Evolutionary conservation across 2,113 vertebrate species (phyloP), one percentile per base, ranked within the genome.

Genomic region (Eulemur macaco): DNA sequence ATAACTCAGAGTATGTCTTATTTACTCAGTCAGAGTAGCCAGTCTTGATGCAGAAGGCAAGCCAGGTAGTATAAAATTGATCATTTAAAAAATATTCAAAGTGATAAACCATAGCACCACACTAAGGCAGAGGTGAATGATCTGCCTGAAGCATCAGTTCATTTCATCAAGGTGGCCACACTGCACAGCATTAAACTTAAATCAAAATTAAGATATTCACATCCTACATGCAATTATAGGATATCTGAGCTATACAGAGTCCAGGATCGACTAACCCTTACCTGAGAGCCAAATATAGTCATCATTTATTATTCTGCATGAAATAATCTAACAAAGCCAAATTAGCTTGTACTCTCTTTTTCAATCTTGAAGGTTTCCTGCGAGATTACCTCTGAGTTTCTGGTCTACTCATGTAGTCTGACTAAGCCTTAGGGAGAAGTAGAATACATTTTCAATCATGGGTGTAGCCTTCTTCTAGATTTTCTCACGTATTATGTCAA

Each of bases 401-500:
- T 66, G 37, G 39, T 83, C 52, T 54, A 54, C 9, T 74, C 50
- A 42, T 45, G 3, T 39, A 78, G 29, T 23, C 14, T 88, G 92
- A 73, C 89, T 93, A 58, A 91, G 64, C 54, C 34, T 90, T 15
- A 21, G 45, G n/a, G 54, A 71, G 34, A 37, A 86, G 21, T 23
- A 92, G 39, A 90, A 34, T 34, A 8, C 23, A 63, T 20, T 82
- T 89, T 60, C 31, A 88, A 15, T 77, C 77, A 58, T 85, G 82
- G 81, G 81, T 94, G 81, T 94, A 68, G 15, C 14, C 54, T 74
- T 81, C 69, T 80, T 89, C 77, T 47, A 21, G 18, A 82, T n/a
- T 82, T 92, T 92, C 71, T 86, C 54, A 60, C 50, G 64, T 69
- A 39, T 47, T 71, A 42, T 92, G 80, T 90, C 76, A 90, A 71